A percentile compares a stretch with the other conserved stretches of the same genome.
Conservation (phyloP, 92 coral and sea anemone species). For the Siderastrea radians region DNA sequence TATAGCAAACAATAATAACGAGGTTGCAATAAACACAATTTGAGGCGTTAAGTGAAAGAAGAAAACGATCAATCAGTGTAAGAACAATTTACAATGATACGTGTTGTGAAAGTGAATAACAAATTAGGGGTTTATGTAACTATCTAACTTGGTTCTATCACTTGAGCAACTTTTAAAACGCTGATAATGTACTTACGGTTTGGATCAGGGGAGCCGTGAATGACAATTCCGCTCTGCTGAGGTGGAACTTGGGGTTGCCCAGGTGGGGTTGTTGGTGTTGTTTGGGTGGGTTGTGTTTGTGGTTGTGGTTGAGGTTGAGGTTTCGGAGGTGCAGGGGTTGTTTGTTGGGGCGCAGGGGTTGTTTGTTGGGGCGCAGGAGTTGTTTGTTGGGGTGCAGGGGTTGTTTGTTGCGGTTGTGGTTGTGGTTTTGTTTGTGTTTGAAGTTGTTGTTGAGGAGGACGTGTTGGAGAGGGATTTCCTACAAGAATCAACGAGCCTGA, state of each 20-base stretch:
- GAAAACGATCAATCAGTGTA: no score
- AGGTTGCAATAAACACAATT: background rate
- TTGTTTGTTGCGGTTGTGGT: background rate
- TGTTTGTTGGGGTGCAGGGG: background rate
- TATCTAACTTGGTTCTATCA: no score
- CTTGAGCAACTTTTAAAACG: background rate
- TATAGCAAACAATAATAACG: background rate
- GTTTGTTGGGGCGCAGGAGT: conserved; percentile 1
- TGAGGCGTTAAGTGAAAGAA: no score
- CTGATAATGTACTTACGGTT: conserved; percentile 15
- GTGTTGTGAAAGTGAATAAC: no score
- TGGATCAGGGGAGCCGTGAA: conserved; percentile 37
- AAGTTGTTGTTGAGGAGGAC: conserved; percentile 34
- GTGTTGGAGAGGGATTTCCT: conserved; percentile 23
- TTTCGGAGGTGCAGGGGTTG: conserved; percentile 1
- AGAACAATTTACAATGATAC: no score
- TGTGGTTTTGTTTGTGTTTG: conserved; percentile 7
- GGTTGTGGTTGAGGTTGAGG: background rate
- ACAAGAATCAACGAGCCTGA: background rate
- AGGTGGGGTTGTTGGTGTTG: conserved; percentile 4
- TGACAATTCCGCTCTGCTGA: conserved; percentile 23
- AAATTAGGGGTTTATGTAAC: no score
- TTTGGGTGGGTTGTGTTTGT: background rate
- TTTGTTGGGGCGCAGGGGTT: no score
- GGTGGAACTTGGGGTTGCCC: conserved; percentile 7